Evolutionary conservation across 2,113 vertebrate species (phyloP).

Genomic region (Pedionomus torquatus): DNA sequence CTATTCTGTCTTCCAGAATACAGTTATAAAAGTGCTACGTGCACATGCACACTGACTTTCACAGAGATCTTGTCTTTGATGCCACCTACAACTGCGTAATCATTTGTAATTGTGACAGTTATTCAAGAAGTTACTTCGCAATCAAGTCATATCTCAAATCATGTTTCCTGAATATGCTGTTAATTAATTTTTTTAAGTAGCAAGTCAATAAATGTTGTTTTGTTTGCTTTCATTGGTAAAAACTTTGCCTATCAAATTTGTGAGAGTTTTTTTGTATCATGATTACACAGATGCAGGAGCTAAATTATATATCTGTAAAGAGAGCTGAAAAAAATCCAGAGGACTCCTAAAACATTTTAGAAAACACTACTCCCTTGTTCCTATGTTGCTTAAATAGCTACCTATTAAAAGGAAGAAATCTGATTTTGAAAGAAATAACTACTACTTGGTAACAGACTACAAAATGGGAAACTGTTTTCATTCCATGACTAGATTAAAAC

Average conservation of each 20-base stretch:
- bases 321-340: conserved; percentile 6
- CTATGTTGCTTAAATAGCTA: neutral
- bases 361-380: conserved; percentile 56
- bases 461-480: neutral
- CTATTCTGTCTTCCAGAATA: neutral
- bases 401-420: conserved; percentile 31
- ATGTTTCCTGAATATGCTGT: neutral
- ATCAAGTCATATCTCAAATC: neutral
- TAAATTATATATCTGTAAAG: conserved; percentile 3
- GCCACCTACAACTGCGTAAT: neutral
- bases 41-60: neutral
- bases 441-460: neutral
- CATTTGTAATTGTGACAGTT: neutral
- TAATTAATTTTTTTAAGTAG: neutral
- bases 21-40: neutral
- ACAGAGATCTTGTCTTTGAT: neutral
- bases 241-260: neutral
- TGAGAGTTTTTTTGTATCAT: neutral
- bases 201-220: neutral
- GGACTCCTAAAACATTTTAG: neutral
- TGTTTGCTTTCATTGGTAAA: neutral
- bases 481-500: conserved; percentile 31
- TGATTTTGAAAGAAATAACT: conserved; percentile 36
- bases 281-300: neutral
- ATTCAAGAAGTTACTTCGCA: neutral